Base-by-base conservation (phyloP, 2,888 invertebrate genomes). In the Gortyna flavago region DNA sequence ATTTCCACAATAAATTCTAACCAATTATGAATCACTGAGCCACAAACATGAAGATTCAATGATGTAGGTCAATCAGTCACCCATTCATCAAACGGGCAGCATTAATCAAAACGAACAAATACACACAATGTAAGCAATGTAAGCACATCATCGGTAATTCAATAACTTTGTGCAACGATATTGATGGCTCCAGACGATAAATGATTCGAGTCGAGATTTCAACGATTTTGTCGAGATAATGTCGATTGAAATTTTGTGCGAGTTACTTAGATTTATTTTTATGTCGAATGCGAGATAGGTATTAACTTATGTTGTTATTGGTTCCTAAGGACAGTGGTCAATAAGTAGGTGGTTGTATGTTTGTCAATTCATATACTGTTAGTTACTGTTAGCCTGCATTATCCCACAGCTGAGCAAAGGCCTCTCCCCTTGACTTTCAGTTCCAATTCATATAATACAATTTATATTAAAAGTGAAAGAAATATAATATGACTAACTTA, bases 61-160 rank as follows among this genome's bases (percentile, higher is more conserved):
- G 66, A 83, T 85, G 79, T 86, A 76, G 86, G 87, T 78, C 88
- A 85, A 88, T 88, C 84, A 84, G 79, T 77, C 72, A 69, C 54
- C 66, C 67, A 88, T 87, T 86, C 81, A 85, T 77, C 70, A 75
- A 41, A 59, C 25, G 59, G 3, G 62, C 38, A 70, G 64, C 84
- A 88, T 86, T 81, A 85, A 88, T 87, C 87, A 88, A 85, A 85
- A 81, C 67, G 73, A 75, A 83, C 83, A 81, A 81, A 85, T 68
- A 84, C 80, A 81, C 48, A 81, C 66, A 85, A 80, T 87, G 80
- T 83, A 77, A 64, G 74, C 66, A 85, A 80, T 87, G 80, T 83
- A 77, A 64, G 74, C 87, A 79, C 70, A 67, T 85, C 81, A 79
- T 57, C 83, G 80, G 67, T 83, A 84, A 83, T 88, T 87, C 77